phyloP scores from a whole-genome alignment of 1,140 invertebrate genomes.

The Trichomalopsis sarcophagae region DNA sequence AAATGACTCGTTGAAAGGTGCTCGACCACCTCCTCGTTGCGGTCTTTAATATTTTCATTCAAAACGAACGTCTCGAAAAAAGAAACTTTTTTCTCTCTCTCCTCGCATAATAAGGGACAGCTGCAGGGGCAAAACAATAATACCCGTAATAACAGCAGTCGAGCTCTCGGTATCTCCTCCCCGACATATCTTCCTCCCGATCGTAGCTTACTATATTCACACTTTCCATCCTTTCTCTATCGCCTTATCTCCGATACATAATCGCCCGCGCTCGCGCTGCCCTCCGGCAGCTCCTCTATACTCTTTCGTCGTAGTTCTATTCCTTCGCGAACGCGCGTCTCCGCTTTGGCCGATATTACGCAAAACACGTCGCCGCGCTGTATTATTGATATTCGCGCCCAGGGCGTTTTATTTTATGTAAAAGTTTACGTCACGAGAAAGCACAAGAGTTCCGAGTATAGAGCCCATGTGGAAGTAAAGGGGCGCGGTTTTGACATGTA shows the following conservation, averaged over 20 bases:
- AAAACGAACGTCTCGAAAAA: background rate
- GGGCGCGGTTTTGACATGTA: background rate
- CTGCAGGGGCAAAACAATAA: background rate
- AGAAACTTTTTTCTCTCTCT: background rate
- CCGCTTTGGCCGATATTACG: background rate
- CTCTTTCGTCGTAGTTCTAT: conserved; percentile 6
- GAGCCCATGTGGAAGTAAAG: conserved; percentile 4
- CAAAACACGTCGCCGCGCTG: background rate
- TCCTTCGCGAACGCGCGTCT: no score
- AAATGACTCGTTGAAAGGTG: conserved; percentile 7
- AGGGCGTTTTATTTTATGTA: conserved; percentile 40
- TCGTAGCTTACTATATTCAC: background rate
- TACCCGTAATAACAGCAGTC: background rate
- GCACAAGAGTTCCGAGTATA: background rate
- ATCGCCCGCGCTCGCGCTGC: background rate
- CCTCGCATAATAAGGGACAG: background rate
- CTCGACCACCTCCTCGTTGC: background rate
- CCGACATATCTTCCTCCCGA: no score
- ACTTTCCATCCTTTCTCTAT: conserved; percentile 26
- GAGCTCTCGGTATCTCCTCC: no score
- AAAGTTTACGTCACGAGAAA: conserved; percentile 48
- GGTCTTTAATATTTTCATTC: background rate
- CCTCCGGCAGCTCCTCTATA: background rate
- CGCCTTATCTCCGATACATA: background rate
- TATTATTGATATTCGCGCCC: conserved; percentile 43